Evolutionary conservation across 2,888 invertebrate genomes (phyloP), one percentile per base, ranked within the genome.

Genomic region (Agrotis segetum): DNA sequence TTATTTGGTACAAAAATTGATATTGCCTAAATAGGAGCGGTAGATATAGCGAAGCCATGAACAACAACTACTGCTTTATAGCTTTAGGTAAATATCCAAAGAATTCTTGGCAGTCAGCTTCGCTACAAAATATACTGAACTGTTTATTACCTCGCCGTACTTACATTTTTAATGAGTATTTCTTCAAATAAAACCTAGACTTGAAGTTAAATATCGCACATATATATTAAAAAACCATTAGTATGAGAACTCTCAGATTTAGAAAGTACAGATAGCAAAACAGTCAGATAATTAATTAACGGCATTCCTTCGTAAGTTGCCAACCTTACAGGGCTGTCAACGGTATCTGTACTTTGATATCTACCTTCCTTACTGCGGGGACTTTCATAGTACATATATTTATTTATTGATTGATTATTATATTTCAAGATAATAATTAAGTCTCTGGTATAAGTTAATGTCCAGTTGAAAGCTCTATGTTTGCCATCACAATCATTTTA

Each of bases 241-340:
- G 17, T 70, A 70, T 56, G 49, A 77, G 64, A 79, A 55, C 46
- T 83, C 44, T 70, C 50, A 61, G 61, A 61, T 80, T 85, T 86
- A 86, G 87, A 86, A 86, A 87, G 86, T 81, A 67, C 60, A 9
- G 72, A 83, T 78, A 68, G 77, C 74, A 83, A 84, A 85, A 85
- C 71, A 81, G 79, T 77, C 67, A 62, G 72, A 74, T 81, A 75
- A 77, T 77, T 81, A 86, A 86, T 84, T 82, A 85, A 80, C 69
- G 66, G 71, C 78, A 85, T 87, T 87, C 79, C 77, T 71, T 49
- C 68, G 74, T 68, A 65, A 72, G 50, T 75, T 75, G 81, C 75
- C 44, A 77, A 63, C 60, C 17, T 50, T 49, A 17, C 52, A 78
- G 76, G 81, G 84, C 69, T 77, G 83, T 34, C 67, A 47, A 3